phyloP scores from a whole-genome alignment of 1,140 invertebrate genomes.

The Temnothorax longispinosus region DNA sequence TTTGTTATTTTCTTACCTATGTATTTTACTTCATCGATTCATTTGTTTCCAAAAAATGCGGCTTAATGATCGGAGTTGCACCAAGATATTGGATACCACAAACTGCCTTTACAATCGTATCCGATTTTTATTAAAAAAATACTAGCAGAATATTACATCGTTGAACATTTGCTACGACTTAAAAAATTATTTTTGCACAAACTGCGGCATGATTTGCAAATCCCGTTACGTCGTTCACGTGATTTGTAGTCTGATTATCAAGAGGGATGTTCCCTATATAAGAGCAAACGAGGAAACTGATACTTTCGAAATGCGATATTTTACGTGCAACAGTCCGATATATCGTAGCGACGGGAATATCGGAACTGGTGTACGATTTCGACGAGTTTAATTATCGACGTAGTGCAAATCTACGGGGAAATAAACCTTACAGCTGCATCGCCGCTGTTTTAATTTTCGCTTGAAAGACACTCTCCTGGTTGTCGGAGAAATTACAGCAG shows the following conservation, averaged over 20 bases:
- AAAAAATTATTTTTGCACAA: not conserved
- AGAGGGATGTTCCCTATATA: not conserved
- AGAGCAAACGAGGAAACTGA: not conserved
- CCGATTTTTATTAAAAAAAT: not conserved
- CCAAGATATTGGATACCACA: not conserved
- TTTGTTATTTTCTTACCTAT: not conserved
- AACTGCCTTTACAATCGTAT: not conserved
- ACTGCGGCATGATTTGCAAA: not conserved
- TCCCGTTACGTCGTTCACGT: not conserved
- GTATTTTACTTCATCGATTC: not conserved
- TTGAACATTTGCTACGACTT: not conserved
- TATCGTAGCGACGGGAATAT: not conserved
- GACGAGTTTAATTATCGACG: constrained; percentile 33
- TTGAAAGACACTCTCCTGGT: not conserved
- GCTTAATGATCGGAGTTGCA: not conserved
- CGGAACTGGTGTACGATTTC: not conserved
- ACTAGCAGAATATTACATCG: not conserved
- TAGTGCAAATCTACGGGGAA: not conserved
- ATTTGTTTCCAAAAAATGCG: not conserved
- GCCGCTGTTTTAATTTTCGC: constrained; percentile 15
- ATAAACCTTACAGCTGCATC: not conserved
- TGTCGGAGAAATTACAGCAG: constrained; percentile 21
- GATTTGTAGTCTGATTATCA: not conserved
- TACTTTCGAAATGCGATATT: constrained; percentile 9
- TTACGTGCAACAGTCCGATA: not conserved